Evolutionary conservation across 2,888 invertebrate genomes (phyloP), one percentile per base, ranked within the genome.

Genomic region (Eupithecia subumbrata): DNA sequence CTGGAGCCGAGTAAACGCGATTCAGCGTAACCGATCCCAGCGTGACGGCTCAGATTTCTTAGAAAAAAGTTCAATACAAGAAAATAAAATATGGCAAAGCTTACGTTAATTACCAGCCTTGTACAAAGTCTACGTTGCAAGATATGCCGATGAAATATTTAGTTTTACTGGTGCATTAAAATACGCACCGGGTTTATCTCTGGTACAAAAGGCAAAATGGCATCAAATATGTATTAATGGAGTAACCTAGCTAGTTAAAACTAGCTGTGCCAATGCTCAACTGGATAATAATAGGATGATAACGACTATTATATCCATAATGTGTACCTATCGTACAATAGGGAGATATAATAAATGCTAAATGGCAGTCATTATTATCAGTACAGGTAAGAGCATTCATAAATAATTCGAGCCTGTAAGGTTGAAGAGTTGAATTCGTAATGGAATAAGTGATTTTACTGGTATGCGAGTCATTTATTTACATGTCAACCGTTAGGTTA

Each of bases 321-420:
- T 79, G 73, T 80, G 74, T 79, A 60, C 25, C 25, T 60, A 80
- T 81, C 74, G 75, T 74, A 82, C 82, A 80, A 82, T 79, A 79
- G 80, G 79, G 79, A 77, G 78, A 78, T 79, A 78, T 78, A 80
- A 79, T 82, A 79, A 80, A 81, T 80, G 81, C 77, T 81, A 80
- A 81, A 80, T 80, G 80, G 79, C 73, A 74, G 73, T 67, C 78
- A 79, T 80, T 80, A 81, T 80, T 80, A 80, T 79, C 81, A 78
- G 78, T 75, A 72, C 79, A 80, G 78, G 82, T 79, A 76, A 73
- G 74, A 74, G 70, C 73, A 73, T 74, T 77, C 73, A 79, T 78
- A 78, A 78, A 78, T 77, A 75, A 78, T 78, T 80, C 74, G 66
- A 66, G 77, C 64, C 68, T 71, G 45, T 70, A 66, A n/a, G 69